Evolutionary conservation across 2,113 vertebrate genomes (phyloP).

Genomic region (Smithornis capensis): DNA sequence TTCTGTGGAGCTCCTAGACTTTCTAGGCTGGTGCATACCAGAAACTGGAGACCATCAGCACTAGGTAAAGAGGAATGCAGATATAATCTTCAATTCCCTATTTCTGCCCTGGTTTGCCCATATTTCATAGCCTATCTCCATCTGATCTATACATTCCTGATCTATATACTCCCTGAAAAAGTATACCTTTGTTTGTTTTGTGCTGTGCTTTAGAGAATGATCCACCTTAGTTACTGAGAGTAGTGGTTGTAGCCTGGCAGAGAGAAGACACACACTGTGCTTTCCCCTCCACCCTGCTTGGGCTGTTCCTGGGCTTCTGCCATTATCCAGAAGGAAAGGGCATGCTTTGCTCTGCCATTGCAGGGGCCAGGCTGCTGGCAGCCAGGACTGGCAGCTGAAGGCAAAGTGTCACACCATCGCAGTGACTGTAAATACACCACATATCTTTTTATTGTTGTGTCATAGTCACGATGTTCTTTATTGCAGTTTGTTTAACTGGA

Average conservation of each 20-base stretch:
- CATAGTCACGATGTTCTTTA: neutral
- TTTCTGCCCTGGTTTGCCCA: neutral
- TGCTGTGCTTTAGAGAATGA: neutral
- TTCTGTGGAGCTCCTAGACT: neutral
- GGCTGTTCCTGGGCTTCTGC: neutral
- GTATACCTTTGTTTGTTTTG: neutral
- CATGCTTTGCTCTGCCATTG: neutral
- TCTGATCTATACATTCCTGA: neutral
- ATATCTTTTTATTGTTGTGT: neutral
- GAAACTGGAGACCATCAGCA: neutral
- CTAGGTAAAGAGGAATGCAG: neutral
- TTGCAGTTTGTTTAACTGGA: slow-evolving; percentile 44
- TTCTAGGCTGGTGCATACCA: neutral
- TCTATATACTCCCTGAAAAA: neutral
- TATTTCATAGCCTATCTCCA: neutral
- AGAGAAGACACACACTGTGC: neutral
- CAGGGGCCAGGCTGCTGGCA: neutral
- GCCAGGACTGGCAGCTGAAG: neutral
- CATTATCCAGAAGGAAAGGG: neutral
- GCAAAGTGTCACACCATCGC: neutral
- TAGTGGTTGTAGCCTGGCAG: neutral
- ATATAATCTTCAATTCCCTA: neutral
- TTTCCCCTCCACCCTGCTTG: neutral
- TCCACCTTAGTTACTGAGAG: neutral
- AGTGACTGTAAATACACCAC: neutral